Percentiles rank a stretch among this genome's conserved stretches.
Conservation (phyloP, 2,888 invertebrate genomes). For the Leucophenga montana region DNA sequence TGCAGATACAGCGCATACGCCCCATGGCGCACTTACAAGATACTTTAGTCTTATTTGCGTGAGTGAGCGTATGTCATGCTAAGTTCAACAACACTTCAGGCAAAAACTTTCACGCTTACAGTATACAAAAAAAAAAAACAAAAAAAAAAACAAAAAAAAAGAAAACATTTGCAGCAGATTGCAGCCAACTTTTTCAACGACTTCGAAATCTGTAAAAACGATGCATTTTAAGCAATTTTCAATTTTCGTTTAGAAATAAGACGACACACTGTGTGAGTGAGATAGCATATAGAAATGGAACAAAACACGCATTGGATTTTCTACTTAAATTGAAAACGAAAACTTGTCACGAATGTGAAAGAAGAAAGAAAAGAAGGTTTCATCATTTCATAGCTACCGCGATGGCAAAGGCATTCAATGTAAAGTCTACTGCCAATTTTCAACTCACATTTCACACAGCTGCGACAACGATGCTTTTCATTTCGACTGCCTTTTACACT, state of each 20-base stretch:
- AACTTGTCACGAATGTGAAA: conserved; percentile 53
- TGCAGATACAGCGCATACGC: conserved; percentile 54
- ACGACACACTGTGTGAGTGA: conserved; percentile 2
- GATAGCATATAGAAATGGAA: conserved; percentile 6
- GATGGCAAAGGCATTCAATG: background rate
- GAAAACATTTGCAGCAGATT: background rate
- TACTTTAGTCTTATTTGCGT: conserved; percentile 29
- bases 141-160: background rate
- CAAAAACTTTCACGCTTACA: background rate
- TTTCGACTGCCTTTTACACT: conserved; percentile 44
- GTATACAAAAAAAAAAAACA: too few species aligned
- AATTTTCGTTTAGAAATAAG: conserved; percentile 50
- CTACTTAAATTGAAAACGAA: conserved; percentile 58
- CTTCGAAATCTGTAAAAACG: conserved; percentile 39
- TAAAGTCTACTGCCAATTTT: conserved; percentile 57
- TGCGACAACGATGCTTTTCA: conserved; percentile 3
- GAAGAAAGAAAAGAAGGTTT: conserved; percentile 40
- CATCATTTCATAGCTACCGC: conserved; percentile 49
- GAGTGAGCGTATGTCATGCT: conserved; percentile 26
- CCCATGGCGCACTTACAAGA: conserved; percentile 36
- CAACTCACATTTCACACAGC: conserved; percentile 33
- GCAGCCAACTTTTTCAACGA: background rate
- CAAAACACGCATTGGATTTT: conserved; percentile 32
- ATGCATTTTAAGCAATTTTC: conserved; percentile 64
- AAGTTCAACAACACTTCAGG: too few species aligned